Evolutionary conservation across 1,140 invertebrate species (phyloP), one percentile per base, ranked within the genome.

Genomic region (Cotesia vestalis): DNA sequence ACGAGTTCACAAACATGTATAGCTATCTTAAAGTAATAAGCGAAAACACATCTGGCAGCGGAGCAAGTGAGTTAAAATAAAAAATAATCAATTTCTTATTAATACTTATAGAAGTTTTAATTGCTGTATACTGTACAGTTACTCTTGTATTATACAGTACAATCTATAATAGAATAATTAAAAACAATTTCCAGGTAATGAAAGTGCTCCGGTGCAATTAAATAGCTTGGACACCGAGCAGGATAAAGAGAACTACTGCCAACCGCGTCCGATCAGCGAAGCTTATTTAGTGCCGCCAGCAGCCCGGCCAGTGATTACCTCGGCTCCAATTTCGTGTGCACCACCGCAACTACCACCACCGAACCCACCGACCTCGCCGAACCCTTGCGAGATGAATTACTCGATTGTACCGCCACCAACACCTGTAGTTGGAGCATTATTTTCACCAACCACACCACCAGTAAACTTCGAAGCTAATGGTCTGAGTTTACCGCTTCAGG

Each of bases 1-100:
- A 93, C 81, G 93, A 95, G 81, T 91, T 94, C 76, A 92, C 92
- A 34, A 94, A 91, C 80, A 93, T 94, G 89, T 95, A 95, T 79
- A 92, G 91, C 78, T 94, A 93, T 83, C 89, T 94, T 75, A 94
- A 94, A 84, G 93, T 93, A 71, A 91, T 94, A 82, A 91, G 90
- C 36, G 90, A 92, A 74, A 84, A 80, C 66, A 78, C 78, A 62
- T 76, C 75, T 17, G 67, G 73, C 40, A 84, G 88, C 75, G 86
- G 81, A 35, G 78, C 85, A 80, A 81, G 87, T 85, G 59, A 86
- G 84, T 76, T 4, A 9, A 35, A 9, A 46, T 46, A 46, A 46
- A 9, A 9, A 46, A 11, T 46, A 11, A 11, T 46, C 27, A 46
- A 35, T 59, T 53, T 11, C 14, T 68, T 69, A 40, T 75, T 76